Evolutionary conservation across 2,888 invertebrate species (phyloP).

Genomic region (Microlaimidae sp.): DNA sequence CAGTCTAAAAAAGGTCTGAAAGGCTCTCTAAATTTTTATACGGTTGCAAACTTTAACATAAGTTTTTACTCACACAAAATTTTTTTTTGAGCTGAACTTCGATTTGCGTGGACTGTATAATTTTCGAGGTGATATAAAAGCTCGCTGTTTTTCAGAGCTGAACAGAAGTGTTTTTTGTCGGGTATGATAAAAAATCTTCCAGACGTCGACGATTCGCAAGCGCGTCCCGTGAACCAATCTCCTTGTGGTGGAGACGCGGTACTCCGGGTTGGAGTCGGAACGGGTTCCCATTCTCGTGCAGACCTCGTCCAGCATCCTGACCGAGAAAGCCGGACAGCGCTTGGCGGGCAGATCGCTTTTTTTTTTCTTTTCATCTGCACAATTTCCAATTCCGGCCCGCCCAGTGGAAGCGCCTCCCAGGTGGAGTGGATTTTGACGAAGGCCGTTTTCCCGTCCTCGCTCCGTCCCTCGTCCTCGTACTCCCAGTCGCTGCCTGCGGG

Average conservation of each 20-base stretch:
- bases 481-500: slow-evolving; percentile 12
- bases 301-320: background rate
- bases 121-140: slow-evolving; percentile 9
- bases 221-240: slow-evolving; percentile 12
- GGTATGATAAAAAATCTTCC: background rate
- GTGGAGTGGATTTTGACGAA: slow-evolving; percentile 10
- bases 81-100: background rate
- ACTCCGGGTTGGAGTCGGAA: slow-evolving; percentile 1
- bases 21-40: too few species aligned
- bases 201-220: slow-evolving; percentile 4
- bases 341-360: background rate
- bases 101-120: background rate
- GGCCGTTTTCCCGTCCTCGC: slow-evolving; percentile 8
- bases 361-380: slow-evolving; percentile 10
- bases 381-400: slow-evolving; percentile 8
- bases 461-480: slow-evolving; percentile 8
- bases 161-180: slow-evolving; percentile 4
- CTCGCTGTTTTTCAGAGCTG: background rate
- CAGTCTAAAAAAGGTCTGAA: too few species aligned
- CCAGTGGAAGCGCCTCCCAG: slow-evolving; percentile 3
- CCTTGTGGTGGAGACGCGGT: background rate
- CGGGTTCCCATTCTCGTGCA: background rate
- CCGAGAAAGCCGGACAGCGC: background rate
- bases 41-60: too few species aligned
- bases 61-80: background rate